Evolutionary conservation across 2,888 invertebrate genomes (phyloP).

Genomic region (Pinctada fucata): DNA sequence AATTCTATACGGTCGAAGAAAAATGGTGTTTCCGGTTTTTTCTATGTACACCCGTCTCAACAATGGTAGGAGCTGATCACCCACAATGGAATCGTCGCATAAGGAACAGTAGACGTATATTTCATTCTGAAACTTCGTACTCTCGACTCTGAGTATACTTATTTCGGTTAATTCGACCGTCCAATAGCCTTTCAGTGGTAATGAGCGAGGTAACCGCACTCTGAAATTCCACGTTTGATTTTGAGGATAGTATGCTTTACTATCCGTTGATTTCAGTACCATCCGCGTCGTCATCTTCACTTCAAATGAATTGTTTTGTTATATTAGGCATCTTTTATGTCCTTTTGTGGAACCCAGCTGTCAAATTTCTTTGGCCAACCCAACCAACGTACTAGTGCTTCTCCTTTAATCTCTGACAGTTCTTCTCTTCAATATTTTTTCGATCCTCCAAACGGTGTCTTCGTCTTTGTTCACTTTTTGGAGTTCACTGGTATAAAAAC

Average conservation of each 20-base stretch:
- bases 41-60: constrained; percentile 26
- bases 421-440: constrained; percentile 20
- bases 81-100: constrained; percentile 14
- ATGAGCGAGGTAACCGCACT: too few species aligned
- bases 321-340: background rate
- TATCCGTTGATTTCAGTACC: too few species aligned
- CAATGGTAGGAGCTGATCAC: constrained; percentile 26
- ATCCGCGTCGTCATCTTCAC: too few species aligned
- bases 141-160: constrained; percentile 12
- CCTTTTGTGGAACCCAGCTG: background rate
- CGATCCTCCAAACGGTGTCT: background rate
- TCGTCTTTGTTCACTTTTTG: constrained; percentile 21
- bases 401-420: constrained; percentile 2
- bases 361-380: too few species aligned
- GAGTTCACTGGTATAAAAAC: constrained; percentile 8
- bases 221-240: too few species aligned
- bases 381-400: background rate
- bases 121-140: too few species aligned
- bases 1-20: constrained; percentile 4
- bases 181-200: too few species aligned
- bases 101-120: too few species aligned
- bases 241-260: too few species aligned
- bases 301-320: too few species aligned
- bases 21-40: constrained; percentile 17
- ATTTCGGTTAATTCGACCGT: background rate